Evolutionary conservation across 2,888 invertebrate genomes (phyloP).

Genomic region (Nomada lathburiana): DNA sequence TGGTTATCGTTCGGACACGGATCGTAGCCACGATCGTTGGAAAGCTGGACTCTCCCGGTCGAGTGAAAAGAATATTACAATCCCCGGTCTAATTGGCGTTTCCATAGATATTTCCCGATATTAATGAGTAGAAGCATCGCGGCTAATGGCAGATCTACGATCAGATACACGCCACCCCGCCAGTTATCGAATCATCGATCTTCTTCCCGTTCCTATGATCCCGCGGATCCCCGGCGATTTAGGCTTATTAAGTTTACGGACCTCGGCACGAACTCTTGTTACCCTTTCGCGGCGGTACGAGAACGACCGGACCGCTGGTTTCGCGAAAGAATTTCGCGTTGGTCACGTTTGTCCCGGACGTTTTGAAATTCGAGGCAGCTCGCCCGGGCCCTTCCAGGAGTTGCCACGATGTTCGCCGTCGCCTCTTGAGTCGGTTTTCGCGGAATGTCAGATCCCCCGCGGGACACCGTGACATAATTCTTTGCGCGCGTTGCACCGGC

Average conservation of each 20-base stretch:
- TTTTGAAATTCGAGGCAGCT: constrained; percentile 73
- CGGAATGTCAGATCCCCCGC: constrained; percentile 28
- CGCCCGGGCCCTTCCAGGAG: constrained; percentile 48
- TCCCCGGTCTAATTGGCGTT: constrained; percentile 44
- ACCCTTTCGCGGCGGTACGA: constrained; percentile 28
- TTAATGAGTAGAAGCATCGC: constrained; percentile 25
- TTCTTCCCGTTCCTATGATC: constrained; percentile 44
- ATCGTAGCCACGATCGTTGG: neutral
- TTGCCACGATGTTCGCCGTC: constrained; percentile 20
- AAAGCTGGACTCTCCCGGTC: constrained; percentile 2
- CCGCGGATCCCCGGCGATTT: constrained; percentile 48
- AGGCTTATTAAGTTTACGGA: constrained; percentile 59
- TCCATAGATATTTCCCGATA: constrained; percentile 36
- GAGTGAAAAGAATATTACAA: constrained; percentile 20
- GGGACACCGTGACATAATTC: constrained; percentile 58
- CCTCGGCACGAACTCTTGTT: constrained; percentile 51
- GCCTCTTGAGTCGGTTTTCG: constrained; percentile 61
- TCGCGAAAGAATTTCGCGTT: constrained; percentile 48
- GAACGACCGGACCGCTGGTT: constrained; percentile 11
- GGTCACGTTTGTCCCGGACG: constrained; percentile 64
- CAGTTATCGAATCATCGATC: constrained; percentile 53
- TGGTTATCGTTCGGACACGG: neutral
- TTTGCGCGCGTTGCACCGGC: constrained; percentile 31
- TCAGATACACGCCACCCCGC: constrained; percentile 8
- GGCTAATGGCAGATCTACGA: constrained; percentile 20